Conservation (phyloP, 2,888 invertebrate species). For the Acleris emargana region DNA sequence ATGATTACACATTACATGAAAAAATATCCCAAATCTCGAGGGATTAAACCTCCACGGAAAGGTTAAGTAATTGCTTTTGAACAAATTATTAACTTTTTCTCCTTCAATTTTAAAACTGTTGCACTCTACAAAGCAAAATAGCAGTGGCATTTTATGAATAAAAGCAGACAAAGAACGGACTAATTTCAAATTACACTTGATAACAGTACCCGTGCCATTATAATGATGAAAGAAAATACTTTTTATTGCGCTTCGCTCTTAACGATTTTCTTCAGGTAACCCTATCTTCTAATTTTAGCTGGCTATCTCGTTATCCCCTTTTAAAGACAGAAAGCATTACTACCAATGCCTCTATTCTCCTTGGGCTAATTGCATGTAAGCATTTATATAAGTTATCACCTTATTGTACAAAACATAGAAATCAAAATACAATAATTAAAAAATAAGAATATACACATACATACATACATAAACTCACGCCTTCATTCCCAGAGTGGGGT, state of each 20-base stretch:
- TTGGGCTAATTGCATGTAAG: too few relatives aligned
- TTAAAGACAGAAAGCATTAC: neutral
- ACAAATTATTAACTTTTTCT: neutral
- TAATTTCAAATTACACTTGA: conserved; percentile 17
- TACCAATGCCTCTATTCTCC: too few relatives aligned
- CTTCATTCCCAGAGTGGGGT: too few relatives aligned
- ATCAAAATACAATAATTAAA: too few relatives aligned
- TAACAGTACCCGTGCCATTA: conserved; percentile 4
- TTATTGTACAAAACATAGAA: too few relatives aligned
- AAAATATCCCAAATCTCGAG: too few relatives aligned
- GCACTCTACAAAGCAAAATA: conserved; percentile 10
- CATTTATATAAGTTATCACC: too few relatives aligned
- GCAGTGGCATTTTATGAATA: conserved; percentile 6
- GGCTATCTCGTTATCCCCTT: conserved; percentile 9
- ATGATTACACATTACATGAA: too few relatives aligned
- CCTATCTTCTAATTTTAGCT: conserved; percentile 18
- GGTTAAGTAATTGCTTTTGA: neutral
- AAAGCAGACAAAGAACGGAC: conserved; percentile 12
- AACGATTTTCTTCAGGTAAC: conserved; percentile 22
- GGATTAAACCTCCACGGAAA: too few relatives aligned
- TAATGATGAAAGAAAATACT: conserved; percentile 9
- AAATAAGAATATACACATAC: too few relatives aligned
- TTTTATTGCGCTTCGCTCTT: conserved; percentile 19
- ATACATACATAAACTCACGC: too few relatives aligned
- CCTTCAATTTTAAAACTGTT: neutral